These are phyloP conservation scores for Hemaris fuciformis DNA, from an alignment of 2,888 invertebrate species.

Conservation along the genomic window DNA sequence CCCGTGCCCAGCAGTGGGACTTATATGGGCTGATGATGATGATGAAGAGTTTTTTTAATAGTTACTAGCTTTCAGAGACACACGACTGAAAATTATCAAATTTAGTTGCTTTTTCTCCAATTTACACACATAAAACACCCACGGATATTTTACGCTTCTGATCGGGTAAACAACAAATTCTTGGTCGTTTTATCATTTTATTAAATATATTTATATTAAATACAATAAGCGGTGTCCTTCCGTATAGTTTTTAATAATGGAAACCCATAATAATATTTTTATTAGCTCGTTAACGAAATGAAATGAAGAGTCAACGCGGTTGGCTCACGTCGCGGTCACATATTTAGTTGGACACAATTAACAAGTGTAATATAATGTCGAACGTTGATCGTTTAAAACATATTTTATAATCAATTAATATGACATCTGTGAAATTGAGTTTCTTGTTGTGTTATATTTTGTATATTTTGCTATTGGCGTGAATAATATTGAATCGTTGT, in stretches of 20 bases:
- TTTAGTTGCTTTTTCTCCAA: too few species aligned
- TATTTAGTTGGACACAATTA: neutral
- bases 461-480: constrained; percentile 22
- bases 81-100: too few species aligned
- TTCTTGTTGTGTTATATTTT: constrained; percentile 37
- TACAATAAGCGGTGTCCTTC: neutral
- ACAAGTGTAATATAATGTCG: neutral
- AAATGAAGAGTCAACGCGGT: neutral
- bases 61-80: too few species aligned
- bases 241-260: neutral
- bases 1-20: too few species aligned
- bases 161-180: too few species aligned
- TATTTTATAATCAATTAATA: constrained; percentile 47
- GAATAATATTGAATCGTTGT: constrained; percentile 20
- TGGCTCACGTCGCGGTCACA: neutral
- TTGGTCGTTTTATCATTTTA: neutral
- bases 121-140: too few species aligned
- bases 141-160: too few species aligned
- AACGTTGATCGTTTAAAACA: constrained; percentile 32
- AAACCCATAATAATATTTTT: neutral
- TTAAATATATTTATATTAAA: neutral
- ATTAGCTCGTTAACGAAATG: neutral
- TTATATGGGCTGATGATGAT: too few species aligned
- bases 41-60: too few species aligned
- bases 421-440: constrained; percentile 50